A percentile compares a stretch with the other conserved stretches of the same genome.
Conservation (phyloP, 2,113 vertebrate species). For the Caranx ignobilis region DNA sequence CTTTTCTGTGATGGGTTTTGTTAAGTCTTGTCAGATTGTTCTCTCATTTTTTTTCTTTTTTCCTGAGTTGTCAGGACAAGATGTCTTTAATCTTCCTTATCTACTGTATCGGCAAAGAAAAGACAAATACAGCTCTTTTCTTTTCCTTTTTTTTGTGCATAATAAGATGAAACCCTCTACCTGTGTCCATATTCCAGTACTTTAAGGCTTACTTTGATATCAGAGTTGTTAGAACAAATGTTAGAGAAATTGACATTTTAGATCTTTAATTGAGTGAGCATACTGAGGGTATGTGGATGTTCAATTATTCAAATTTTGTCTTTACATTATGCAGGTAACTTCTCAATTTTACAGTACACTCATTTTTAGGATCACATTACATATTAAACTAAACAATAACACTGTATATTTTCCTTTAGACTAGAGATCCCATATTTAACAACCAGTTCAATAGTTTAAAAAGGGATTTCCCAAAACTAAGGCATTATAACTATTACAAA, state of each 20-base stretch:
- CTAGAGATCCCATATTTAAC: background rate
- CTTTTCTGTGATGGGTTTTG: constrained; percentile 66
- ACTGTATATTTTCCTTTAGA: background rate
- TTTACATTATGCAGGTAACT: constrained; percentile 3
- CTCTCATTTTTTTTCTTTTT: constrained; percentile 56
- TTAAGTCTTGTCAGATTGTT: constrained; percentile 76
- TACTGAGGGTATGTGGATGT: constrained; percentile 18
- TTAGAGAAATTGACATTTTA: constrained; percentile 58
- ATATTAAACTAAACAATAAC: constrained; percentile 8
- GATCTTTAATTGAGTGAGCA: constrained; percentile 56
- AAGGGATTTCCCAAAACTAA: background rate
- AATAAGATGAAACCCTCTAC: constrained; percentile 53
- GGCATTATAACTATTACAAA: background rate
- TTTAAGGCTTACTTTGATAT: constrained; percentile 58
- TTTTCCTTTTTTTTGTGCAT: constrained; percentile 27
- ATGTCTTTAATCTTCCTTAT: constrained; percentile 77
- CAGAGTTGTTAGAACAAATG: constrained; percentile 41
- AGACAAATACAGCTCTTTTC: constrained; percentile 54
- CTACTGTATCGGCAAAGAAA: constrained; percentile 58
- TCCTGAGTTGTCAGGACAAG: constrained; percentile 74
- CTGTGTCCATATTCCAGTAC: constrained; percentile 61
- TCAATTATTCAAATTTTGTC: constrained; percentile 43
- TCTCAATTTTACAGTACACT: background rate
- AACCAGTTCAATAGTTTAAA: background rate
- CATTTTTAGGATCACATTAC: background rate